A percentile compares a stretch with the other conserved stretches of the same genome.
Conservation (phyloP, 2,888 invertebrate species). For the Muschampia plurimacula region DNA sequence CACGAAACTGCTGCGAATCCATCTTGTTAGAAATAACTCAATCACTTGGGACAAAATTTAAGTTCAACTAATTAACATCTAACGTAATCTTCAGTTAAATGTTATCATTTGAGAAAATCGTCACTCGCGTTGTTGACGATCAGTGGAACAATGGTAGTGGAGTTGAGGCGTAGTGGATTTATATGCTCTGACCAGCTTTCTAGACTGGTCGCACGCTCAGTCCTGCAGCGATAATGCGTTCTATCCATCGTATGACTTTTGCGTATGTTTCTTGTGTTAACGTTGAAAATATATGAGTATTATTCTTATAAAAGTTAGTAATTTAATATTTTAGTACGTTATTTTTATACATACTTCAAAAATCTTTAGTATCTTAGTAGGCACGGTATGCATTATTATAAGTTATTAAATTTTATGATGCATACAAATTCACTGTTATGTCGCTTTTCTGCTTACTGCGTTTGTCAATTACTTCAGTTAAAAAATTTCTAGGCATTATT, state of each 20-base stretch:
- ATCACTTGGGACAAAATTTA: background rate
- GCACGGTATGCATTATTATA: no score
- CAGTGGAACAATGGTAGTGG: conserved; percentile 71
- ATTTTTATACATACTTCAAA: background rate
- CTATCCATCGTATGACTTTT: background rate
- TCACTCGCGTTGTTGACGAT: conserved; percentile 61
- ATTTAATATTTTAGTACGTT: background rate
- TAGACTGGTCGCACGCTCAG: conserved; percentile 55
- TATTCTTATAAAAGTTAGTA: background rate
- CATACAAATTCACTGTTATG: no score
- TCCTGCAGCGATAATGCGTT: background rate
- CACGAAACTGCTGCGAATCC: conserved; percentile 92
- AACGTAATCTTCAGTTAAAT: conserved; percentile 25
- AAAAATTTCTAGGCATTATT: no score
- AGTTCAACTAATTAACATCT: conserved; percentile 24
- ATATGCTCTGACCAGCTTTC: conserved; percentile 74
- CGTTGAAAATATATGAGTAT: background rate
- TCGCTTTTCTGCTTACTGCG: no score
- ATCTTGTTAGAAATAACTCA: conserved; percentile 71
- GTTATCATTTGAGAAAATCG: conserved; percentile 46
- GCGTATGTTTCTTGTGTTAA: background rate
- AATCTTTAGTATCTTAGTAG: no score
- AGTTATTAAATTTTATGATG: no score
- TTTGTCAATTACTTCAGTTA: no score
- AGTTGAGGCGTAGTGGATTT: conserved; percentile 67